Evolutionary conservation across 2,797 vertebrate species (phyloP).

Genomic region (Phataginus tricuspis): DNA sequence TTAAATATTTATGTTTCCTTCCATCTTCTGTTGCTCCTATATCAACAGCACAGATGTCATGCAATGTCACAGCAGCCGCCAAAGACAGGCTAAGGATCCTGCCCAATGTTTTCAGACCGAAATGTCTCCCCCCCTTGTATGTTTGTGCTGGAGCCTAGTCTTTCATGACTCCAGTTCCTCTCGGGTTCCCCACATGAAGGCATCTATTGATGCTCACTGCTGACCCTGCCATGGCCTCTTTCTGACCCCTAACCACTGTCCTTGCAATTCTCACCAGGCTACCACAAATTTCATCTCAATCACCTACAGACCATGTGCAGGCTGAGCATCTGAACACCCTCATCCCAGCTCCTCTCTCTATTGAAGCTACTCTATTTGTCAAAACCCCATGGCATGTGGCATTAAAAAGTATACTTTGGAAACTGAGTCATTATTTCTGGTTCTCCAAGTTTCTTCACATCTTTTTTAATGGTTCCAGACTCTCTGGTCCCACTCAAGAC

Average conservation of each 20-base stretch:
- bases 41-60: not conserved
- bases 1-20: not conserved
- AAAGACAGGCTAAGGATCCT: not conserved
- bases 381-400: not conserved
- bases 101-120: not conserved
- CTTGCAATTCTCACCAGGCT: not conserved
- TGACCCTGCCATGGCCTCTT: not conserved
- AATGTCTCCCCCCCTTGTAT: not conserved
- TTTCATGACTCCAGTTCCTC: not conserved
- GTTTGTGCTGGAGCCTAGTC: not conserved
- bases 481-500: not conserved
- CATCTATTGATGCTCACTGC: not conserved
- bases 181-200: not conserved
- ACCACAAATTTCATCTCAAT: not conserved
- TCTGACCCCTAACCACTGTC: not conserved
- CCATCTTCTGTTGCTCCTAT: not conserved
- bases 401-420: not conserved
- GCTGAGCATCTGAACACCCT: not conserved
- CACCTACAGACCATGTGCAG: not conserved
- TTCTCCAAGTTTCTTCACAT: not conserved
- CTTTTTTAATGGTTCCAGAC: not conserved
- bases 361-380: not conserved
- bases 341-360: not conserved
- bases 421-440: not conserved
- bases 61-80: not conserved